Conservation (phyloP, 2,888 invertebrate genomes). For the Pediacus dermestoides region DNA sequence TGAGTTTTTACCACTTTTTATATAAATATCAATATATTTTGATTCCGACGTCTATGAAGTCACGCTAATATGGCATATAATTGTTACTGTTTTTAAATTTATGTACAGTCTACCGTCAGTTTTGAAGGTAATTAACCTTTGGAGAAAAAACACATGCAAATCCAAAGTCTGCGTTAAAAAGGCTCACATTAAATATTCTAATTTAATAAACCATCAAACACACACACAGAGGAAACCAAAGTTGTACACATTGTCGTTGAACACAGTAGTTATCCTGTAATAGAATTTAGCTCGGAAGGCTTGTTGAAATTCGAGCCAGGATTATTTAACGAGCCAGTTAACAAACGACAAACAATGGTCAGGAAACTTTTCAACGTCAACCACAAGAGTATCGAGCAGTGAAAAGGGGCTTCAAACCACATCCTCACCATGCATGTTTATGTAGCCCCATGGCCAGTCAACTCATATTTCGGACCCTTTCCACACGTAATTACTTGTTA, state of each 20-base stretch:
- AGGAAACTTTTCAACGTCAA: conserved; percentile 43
- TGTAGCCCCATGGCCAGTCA: conserved; percentile 3
- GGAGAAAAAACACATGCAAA: no score
- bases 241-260: conserved; percentile 15
- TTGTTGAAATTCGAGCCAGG: conserved; percentile 36
- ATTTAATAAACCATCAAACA: conserved; percentile 28
- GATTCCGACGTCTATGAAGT: no score
- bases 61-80: no score
- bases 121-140: no score
- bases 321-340: conserved; percentile 44
- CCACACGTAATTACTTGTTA: conserved; percentile 27
- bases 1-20: no score
- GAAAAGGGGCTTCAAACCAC: conserved; percentile 42
- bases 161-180: no score
- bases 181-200: no score
- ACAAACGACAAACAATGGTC: conserved; percentile 42
- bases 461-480: conserved; percentile 16
- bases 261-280: conserved; percentile 27
- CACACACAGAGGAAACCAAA: conserved; percentile 29
- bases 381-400: conserved; percentile 33
- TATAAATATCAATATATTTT: no score
- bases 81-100: no score
- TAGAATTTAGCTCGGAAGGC: conserved; percentile 30
- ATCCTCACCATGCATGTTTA: conserved; percentile 26
- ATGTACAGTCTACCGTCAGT: no score